A percentile compares a stretch with the other conserved stretches of the same genome.
Evolutionary conservation across 2,888 invertebrate genomes (phyloP).

Genomic region (Eurytoma adleriae): DNA sequence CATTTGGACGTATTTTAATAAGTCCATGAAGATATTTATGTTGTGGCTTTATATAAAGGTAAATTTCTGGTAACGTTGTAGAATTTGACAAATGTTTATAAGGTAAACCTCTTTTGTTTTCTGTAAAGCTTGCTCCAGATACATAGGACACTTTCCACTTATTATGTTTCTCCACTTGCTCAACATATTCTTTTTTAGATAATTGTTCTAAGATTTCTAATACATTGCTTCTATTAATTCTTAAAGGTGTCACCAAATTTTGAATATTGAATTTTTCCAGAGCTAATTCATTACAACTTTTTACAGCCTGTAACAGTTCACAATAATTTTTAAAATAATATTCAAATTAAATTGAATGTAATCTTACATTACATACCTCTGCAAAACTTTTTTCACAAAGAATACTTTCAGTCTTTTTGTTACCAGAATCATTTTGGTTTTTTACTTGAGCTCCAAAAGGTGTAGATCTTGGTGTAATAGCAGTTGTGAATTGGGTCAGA

Average conservation of each 20-base stretch:
- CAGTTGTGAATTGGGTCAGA: constrained; percentile 70
- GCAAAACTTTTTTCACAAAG: constrained; percentile 64
- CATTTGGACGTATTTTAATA: constrained; percentile 42
- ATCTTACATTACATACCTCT: constrained; percentile 63
- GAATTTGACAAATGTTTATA: constrained; percentile 60
- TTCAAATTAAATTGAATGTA: not conserved
- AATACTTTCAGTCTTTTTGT: constrained; percentile 60
- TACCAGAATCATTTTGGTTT: constrained; percentile 60
- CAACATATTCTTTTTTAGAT: constrained; percentile 59
- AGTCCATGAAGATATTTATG: constrained; percentile 60
- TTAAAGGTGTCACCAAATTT: constrained; percentile 60
- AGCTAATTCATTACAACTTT: constrained; percentile 65
- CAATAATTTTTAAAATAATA: constrained; percentile 2
- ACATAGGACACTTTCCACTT: constrained; percentile 72
- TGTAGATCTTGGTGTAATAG: constrained; percentile 67
- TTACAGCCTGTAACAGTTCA: constrained; percentile 63
- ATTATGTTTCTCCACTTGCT: constrained; percentile 60
- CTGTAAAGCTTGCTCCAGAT: constrained; percentile 68
- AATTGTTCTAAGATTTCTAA: constrained; percentile 63
- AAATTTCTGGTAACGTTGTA: constrained; percentile 58
- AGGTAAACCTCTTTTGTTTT: constrained; percentile 69
- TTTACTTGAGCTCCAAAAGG: constrained; percentile 64
- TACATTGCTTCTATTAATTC: constrained; percentile 61
- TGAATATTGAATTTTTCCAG: constrained; percentile 62
- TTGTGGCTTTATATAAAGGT: constrained; percentile 59